These are phyloP conservation scores for Drosophila tristis DNA, from an alignment of 1,140 invertebrate genomes.

Conservation along the genomic window DNA sequence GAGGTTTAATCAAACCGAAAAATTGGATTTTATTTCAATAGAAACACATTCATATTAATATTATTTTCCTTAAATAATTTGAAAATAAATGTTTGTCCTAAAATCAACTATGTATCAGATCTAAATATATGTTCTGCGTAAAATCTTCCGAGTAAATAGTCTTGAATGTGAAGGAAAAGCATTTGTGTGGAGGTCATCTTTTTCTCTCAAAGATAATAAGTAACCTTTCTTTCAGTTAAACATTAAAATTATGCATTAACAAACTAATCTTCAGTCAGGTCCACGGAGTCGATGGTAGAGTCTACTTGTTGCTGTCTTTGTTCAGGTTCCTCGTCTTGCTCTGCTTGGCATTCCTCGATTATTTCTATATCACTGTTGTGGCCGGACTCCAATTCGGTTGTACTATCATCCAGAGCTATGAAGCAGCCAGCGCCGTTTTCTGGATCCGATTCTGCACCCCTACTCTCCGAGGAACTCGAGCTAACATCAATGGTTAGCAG, in stretches of 20 bases:
- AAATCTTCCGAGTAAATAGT: neutral
- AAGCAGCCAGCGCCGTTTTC: constrained; percentile 18
- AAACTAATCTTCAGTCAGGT: constrained; percentile 60
- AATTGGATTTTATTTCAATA: no score
- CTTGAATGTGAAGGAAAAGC: neutral
- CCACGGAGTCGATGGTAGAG: constrained; percentile 31
- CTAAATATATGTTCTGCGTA: neutral
- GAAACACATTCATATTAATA: neutral
- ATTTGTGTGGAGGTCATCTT: neutral
- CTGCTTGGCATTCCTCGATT: constrained; percentile 23
- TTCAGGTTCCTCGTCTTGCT: constrained; percentile 2
- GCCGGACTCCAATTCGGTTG: constrained; percentile 2
- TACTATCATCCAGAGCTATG: constrained; percentile 39
- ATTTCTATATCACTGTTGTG: constrained; percentile 64
- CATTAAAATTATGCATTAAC: neutral
- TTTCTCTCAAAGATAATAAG: constrained; percentile 6
- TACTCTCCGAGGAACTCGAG: constrained; percentile 30
- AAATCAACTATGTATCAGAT: no score
- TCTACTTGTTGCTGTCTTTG: constrained; percentile 7
- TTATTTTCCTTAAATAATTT: no score
- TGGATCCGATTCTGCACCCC: constrained; percentile 2
- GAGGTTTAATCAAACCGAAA: no score
- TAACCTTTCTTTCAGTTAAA: neutral
- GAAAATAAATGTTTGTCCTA: neutral
- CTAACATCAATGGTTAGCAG: constrained; percentile 57